Evolutionary conservation across 53 echinoderm and acorn worm species (phyloP).

Genomic region (Zoroaster sp.): DNA sequence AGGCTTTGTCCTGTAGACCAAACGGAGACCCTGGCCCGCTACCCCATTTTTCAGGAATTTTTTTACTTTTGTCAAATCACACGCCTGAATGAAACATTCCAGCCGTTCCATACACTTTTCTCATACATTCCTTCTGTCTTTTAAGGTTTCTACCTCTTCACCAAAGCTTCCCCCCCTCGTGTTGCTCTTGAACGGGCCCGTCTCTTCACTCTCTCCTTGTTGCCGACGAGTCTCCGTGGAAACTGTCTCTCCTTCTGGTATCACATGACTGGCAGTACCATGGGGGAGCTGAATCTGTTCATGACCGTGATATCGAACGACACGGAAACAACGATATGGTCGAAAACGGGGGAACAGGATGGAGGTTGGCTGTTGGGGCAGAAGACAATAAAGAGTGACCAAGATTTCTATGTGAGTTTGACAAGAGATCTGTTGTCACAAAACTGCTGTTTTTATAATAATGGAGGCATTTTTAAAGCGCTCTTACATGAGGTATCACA

Average conservation of each 20-base stretch:
- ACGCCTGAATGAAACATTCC: too few relatives aligned
- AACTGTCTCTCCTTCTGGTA: constrained; percentile 85
- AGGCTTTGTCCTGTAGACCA: too few relatives aligned
- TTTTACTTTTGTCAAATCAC: too few relatives aligned
- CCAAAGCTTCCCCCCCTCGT: constrained; percentile 46
- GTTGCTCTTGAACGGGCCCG: constrained; percentile 32
- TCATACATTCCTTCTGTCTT: neutral
- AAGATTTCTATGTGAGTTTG: constrained; percentile 23
- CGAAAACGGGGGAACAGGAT: constrained; percentile 15
- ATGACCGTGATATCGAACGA: neutral
- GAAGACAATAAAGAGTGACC: neutral
- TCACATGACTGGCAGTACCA: constrained; percentile 85
- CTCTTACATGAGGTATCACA: too few relatives aligned
- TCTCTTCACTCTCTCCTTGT: constrained; percentile 46
- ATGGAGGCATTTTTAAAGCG: too few relatives aligned
- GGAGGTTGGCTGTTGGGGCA: constrained; percentile 41
- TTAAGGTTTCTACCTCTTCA: constrained; percentile 69
- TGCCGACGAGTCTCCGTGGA: constrained; percentile 44
- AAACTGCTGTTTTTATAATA: too few relatives aligned
- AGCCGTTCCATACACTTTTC: too few relatives aligned
- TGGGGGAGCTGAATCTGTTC: constrained; percentile 64
- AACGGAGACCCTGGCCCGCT: too few relatives aligned
- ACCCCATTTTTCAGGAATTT: too few relatives aligned
- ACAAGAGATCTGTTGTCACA: too few relatives aligned
- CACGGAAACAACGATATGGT: constrained; percentile 7